A percentile compares a stretch with the other conserved stretches of the same genome.
phyloP scores from a whole-genome alignment of 2,888 invertebrate species.

The Drosophila falleni region DNA sequence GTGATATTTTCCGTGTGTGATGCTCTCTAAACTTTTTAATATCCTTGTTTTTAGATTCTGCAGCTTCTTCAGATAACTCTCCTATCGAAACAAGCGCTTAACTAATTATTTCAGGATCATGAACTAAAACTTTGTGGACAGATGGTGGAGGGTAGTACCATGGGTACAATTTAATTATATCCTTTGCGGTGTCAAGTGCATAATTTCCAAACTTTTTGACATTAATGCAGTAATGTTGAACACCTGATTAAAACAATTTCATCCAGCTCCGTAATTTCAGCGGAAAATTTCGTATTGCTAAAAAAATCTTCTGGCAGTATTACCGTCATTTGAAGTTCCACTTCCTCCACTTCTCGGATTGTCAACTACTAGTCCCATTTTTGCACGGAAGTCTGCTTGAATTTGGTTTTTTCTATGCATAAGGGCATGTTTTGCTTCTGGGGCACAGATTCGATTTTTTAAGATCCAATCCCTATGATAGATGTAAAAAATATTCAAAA shows the following conservation, averaged over 20 bases:
- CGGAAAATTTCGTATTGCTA: conserved; percentile 1
- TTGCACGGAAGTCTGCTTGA: no score
- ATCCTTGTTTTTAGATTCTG: no score
- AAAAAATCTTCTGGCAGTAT: conserved; percentile 14
- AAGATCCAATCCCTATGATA: no score
- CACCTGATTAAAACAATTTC: conserved; percentile 8
- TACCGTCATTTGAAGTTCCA: no score
- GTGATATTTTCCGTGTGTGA: no score
- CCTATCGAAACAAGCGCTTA: background rate
- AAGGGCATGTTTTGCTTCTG: no score
- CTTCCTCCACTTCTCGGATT: no score
- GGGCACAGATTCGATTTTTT: no score
- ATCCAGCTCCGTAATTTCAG: conserved; percentile 1
- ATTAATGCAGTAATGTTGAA: conserved; percentile 17
- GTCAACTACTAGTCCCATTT: no score
- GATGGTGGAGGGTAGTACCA: conserved; percentile 4
- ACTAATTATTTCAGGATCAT: conserved; percentile 1
- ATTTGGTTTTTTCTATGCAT: no score
- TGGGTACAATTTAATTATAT: no score
- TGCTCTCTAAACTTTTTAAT: no score
- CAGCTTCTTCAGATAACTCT: conserved; percentile 17
- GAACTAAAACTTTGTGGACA: background rate
- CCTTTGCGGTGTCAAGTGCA: conserved; percentile 7
- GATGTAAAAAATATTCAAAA: conserved; percentile 14
- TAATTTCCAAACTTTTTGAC: background rate